These are phyloP conservation scores for Mormyrus iriodes DNA, from an alignment of 2,113 vertebrate species.

Conservation along the genomic window DNA sequence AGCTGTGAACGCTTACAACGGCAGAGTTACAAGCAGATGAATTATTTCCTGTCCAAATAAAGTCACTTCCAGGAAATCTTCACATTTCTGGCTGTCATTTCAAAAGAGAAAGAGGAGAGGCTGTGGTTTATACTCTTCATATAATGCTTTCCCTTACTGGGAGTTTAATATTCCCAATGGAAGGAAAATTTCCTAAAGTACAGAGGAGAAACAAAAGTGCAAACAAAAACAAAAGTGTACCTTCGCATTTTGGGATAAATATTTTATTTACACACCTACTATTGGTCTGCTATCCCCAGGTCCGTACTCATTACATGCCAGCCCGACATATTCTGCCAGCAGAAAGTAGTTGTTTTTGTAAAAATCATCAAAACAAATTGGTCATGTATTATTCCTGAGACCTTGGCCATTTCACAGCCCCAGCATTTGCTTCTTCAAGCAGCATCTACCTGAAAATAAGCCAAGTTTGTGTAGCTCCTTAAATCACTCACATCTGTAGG, in stretches of 20 bases:
- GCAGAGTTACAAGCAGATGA: background rate
- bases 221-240: background rate
- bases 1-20: background rate
- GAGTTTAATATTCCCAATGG: background rate
- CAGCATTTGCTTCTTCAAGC: background rate
- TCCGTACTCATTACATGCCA: background rate
- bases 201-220: background rate
- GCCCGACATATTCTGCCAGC: background rate
- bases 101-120: background rate
- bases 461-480: background rate
- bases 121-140: background rate
- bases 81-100: background rate
- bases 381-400: background rate
- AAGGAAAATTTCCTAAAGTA: background rate
- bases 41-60: background rate
- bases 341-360: background rate
- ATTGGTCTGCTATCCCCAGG: background rate
- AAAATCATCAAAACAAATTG: background rate
- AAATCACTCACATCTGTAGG: background rate
- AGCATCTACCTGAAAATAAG: background rate
- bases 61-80: background rate
- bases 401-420: background rate
- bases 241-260: background rate
- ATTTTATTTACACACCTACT: background rate
- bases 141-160: background rate